These are phyloP conservation scores for Phrynocephalus versicolor DNA, from an alignment of 2,113 vertebrate genomes.

Conservation along the genomic window DNA sequence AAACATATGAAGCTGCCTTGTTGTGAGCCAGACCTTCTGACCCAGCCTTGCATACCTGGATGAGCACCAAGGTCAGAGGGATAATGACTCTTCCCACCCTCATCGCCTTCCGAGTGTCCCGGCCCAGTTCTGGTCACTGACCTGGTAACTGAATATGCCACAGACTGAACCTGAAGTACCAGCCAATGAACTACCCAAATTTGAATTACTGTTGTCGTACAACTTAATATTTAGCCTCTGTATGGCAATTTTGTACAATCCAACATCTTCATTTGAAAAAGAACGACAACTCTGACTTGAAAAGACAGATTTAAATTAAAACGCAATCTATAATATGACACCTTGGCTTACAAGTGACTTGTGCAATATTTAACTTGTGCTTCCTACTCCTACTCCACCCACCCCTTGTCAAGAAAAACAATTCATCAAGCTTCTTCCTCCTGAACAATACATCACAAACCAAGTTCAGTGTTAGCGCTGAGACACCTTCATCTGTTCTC, in stretches of 20 bases:
- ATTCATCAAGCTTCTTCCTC: constrained; percentile 52
- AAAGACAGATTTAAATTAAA: constrained; percentile 66
- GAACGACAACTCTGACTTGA: constrained; percentile 43
- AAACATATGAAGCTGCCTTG: background rate
- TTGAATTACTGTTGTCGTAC: constrained; percentile 42
- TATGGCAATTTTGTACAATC: constrained; percentile 50
- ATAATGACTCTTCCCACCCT: background rate
- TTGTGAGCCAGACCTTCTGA: background rate
- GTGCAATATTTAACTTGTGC: constrained; percentile 73
- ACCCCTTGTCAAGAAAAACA: constrained; percentile 54
- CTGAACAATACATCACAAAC: constrained; percentile 38
- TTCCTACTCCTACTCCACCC: constrained; percentile 58
- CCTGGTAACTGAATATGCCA: background rate
- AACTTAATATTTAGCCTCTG: constrained; percentile 28
- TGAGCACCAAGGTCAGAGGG: background rate
- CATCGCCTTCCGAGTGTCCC: background rate
- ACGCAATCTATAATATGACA: constrained; percentile 47
- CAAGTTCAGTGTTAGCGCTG: constrained; percentile 56
- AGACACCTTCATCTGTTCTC: constrained; percentile 35
- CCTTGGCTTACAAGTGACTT: constrained; percentile 69
- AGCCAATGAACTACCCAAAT: background rate
- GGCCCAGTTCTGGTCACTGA: no score
- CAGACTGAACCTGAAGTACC: background rate
- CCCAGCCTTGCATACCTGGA: background rate
- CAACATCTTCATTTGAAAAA: constrained; percentile 30